These are phyloP conservation scores for Pantelozetes paolii DNA, from an alignment of 2,888 invertebrate species.

Conservation along the genomic window DNA sequence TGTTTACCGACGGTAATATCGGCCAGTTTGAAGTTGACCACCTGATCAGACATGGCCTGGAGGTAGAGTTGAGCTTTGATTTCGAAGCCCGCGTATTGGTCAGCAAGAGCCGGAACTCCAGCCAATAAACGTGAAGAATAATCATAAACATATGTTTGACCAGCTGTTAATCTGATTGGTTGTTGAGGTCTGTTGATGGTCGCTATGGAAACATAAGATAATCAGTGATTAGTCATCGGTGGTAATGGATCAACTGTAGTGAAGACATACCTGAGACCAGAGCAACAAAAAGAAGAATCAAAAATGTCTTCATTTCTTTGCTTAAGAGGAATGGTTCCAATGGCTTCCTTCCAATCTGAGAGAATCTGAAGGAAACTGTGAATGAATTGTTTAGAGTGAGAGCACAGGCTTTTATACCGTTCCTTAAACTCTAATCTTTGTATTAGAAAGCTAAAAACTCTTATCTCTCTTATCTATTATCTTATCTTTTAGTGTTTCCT, in stretches of 20 bases:
- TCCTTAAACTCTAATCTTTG: too few relatives aligned
- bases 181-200: not conserved
- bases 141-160: conserved; percentile 52
- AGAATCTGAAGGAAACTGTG: too few relatives aligned
- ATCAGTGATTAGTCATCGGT: too few relatives aligned
- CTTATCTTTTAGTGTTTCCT: too few relatives aligned
- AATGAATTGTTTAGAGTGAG: too few relatives aligned
- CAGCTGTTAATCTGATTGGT: conserved; percentile 41
- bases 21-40: conserved; percentile 39
- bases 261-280: not conserved
- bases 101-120: conserved; percentile 50
- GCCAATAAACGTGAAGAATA: conserved; percentile 52
- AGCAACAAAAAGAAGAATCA: not conserved
- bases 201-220: not conserved
- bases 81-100: conserved; percentile 52
- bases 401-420: too few relatives aligned
- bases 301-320: too few relatives aligned
- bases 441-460: too few relatives aligned
- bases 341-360: too few relatives aligned
- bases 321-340: too few relatives aligned
- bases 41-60: conserved; percentile 49
- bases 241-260: too few relatives aligned
- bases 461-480: too few relatives aligned
- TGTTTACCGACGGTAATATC: conserved; percentile 39
- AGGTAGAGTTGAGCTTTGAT: conserved; percentile 49